Evolutionary conservation across 2,888 invertebrate genomes (phyloP), one percentile per base, ranked within the genome.

Genomic region (Entomobrya proxima): DNA sequence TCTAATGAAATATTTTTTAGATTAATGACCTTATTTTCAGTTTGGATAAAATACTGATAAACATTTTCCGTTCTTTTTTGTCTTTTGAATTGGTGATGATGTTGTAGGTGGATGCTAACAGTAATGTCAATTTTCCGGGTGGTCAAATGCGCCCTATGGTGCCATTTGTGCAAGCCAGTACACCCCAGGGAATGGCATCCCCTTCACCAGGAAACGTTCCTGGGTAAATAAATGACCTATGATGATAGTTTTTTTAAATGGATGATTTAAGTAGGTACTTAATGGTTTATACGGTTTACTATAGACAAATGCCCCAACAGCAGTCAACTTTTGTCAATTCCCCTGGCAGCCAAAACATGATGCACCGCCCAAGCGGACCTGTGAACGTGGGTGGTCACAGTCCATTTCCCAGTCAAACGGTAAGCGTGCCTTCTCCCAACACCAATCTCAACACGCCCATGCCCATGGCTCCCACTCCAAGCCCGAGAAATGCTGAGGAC

Each of bases 371-470:
- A 24, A 88, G 77, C 3, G 76, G 55, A 52, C n/a, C n/a, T n/a
- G 69, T 77, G 1, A 83, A 67, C 24, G 77, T 72, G 4, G 44
- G 67, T 3, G 77, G 84, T 9, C 83, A 88, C 37, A 84, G 88
- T 27, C 78, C 86, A 4, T 88, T 80, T 80, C 85, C 81, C 72
- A 87, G 88, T 75, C 82, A 72, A 69, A 86, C 87, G 58, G 30
- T 79, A 0, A 85, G 76, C 37, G 95, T 95, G 2, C 95, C 96
- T 11, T 96, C 96, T n/a, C 97, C 97, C 0, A 95, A 95, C 47
- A 95, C 95, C 37, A 95, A 96, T 0, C 92, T 97, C 21, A 97
- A 96, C 92, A 97, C 97, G 0, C 97, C 97, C 0, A 92, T 92
- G 50, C 91, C 93, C 84, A 93, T 93, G 0, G 92, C 92, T 35